phyloP scores from a whole-genome alignment of 1,140 invertebrate genomes.

The Ceratina australensis region DNA sequence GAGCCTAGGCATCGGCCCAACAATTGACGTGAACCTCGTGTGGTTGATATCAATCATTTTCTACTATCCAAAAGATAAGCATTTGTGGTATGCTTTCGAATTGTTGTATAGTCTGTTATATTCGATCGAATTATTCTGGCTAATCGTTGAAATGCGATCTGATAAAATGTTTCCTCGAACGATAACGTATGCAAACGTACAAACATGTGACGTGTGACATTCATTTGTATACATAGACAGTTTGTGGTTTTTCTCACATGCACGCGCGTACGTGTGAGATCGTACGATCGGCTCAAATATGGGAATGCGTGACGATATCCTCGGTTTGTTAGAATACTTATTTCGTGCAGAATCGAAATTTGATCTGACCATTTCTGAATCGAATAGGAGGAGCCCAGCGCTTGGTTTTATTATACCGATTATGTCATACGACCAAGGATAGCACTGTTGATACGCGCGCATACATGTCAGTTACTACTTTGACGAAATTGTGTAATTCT shows the following conservation, averaged over 20 bases:
- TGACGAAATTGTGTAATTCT: background rate
- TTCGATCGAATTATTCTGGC: too few species aligned
- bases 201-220: background rate
- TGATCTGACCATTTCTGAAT: background rate
- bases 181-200: background rate
- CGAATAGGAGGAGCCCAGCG: background rate
- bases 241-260: background rate
- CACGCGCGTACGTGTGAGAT: background rate
- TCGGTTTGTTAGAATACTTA: background rate
- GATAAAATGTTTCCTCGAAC: too few species aligned
- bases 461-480: constrained; percentile 9
- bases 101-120: too few species aligned
- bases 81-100: too few species aligned
- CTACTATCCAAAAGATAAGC: too few species aligned
- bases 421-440: constrained; percentile 54
- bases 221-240: background rate
- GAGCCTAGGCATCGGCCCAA: too few species aligned
- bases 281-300: background rate
- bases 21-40: too few species aligned
- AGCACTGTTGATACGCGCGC: constrained; percentile 45
- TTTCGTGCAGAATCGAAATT: background rate
- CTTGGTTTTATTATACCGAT: constrained; percentile 36
- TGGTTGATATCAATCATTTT: too few species aligned
- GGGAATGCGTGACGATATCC: background rate
- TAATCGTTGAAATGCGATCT: too few species aligned